These are phyloP conservation scores for Oncorhynchus mykiss DNA, from an alignment of 2,113 vertebrate genomes.

Conservation along the genomic window DNA sequence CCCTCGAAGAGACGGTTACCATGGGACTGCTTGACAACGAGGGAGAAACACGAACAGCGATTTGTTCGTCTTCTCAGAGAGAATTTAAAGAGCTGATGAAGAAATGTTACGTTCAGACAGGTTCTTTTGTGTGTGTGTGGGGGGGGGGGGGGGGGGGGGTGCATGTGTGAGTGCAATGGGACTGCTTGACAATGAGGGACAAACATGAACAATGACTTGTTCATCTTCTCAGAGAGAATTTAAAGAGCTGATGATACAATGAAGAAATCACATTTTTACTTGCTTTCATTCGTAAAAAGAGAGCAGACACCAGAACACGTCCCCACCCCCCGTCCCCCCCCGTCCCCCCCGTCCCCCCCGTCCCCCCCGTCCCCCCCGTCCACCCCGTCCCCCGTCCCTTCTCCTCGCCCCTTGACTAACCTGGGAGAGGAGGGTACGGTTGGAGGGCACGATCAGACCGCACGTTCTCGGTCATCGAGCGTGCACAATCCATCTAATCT, in stretches of 20 bases:
- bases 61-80: not conserved
- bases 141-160: no score
- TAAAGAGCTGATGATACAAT: no score
- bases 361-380: no score
- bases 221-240: not conserved
- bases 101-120: not conserved
- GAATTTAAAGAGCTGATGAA: not conserved
- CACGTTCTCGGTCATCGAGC: no score
- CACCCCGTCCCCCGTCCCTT: constrained; percentile 1
- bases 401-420: constrained; percentile 26
- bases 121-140: no score
- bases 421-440: not conserved
- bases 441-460: no score
- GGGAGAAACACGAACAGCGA: not conserved
- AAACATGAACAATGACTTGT: not conserved
- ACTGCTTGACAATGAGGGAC: not conserved
- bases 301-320: no score
- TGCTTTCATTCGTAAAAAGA: no score
- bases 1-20: not conserved
- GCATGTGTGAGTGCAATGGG: not conserved
- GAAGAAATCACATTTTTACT: not conserved
- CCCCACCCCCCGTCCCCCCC: not conserved
- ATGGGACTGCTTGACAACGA: not conserved
- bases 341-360: no score
- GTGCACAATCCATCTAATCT: constrained; percentile 7